These are phyloP conservation scores for Tricholauxania praeusta DNA, from an alignment of 2,888 invertebrate species.

Conservation along the genomic window DNA sequence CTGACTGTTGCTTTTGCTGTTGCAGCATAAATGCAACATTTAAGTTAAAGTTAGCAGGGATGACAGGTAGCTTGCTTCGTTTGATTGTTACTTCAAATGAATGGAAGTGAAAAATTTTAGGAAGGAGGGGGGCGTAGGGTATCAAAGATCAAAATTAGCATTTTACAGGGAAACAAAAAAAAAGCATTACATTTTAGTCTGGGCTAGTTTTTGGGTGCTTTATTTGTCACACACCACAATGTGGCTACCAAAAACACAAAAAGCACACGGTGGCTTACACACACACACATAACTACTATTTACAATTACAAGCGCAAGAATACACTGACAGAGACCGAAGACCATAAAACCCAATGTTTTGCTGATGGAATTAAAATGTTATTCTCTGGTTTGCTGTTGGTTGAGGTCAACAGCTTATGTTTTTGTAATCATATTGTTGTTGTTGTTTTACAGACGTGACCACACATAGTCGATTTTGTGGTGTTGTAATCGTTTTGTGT, in stretches of 20 bases:
- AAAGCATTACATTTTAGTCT: too few species aligned
- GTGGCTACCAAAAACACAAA: constrained; percentile 44
- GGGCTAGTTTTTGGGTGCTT: background rate
- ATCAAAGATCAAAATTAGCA: too few species aligned
- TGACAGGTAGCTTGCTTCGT: too few species aligned
- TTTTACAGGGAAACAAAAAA: too few species aligned
- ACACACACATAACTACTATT: constrained; percentile 34
- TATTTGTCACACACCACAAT: constrained; percentile 24
- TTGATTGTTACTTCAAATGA: too few species aligned
- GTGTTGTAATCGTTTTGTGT: constrained; percentile 6
- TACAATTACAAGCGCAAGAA: background rate
- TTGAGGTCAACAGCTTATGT: constrained; percentile 5
- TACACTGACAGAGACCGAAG: background rate
- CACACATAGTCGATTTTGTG: background rate
- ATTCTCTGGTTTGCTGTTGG: constrained; percentile 24
- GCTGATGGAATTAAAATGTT: constrained; percentile 37
- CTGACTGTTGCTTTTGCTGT: background rate
- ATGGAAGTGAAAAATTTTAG: too few species aligned
- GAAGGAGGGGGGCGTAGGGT: too few species aligned
- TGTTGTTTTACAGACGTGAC: too few species aligned
- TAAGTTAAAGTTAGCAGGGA: too few species aligned
- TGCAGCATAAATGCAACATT: constrained; percentile 3
- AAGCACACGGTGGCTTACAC: constrained; percentile 45
- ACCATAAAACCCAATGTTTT: constrained; percentile 14
- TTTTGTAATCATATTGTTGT: too few species aligned